Base-by-base conservation (phyloP, 1,140 invertebrate genomes). In the Metaphire vulgaris region DNA sequence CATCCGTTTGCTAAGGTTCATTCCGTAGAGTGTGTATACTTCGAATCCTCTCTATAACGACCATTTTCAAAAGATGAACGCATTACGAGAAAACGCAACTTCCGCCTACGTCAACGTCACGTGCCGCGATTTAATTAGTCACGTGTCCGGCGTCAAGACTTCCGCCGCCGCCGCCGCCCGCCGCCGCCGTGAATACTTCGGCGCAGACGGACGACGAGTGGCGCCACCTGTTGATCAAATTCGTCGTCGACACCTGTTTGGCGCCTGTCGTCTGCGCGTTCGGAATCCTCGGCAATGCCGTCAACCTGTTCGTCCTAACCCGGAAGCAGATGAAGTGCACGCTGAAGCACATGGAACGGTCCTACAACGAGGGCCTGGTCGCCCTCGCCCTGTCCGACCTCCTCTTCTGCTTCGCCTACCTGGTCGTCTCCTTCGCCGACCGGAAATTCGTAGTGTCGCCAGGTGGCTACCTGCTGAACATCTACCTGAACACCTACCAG, bases 261-360 rank as follows among this genome's bases (percentile, higher is more conserved):
- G 80, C 83, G 21, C 84, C 83, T 21, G 56, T 80, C 31, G 80
- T 84, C 0, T 82, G 83, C 76, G 79, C 73, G 0, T 83, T 85
- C 76, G 83, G 84, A 33, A 64, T 84, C 72, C 28, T 79, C n/a
- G 81, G 83, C 33, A 85, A 85, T 73, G 71, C 82, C 2, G 77
- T 85, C 1, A 83, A 84, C 33, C 80, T 85, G 68, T 74, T 85
- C 28, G 83, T 85, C 6, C 77, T 85, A 2, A 85, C 83, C 2
- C 79, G 80, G 33, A 83, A 84, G 72, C 83, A 84, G 74, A 78
- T 83, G 29, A 80, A 83, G 64, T 76, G 80, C 29, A 80, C 81
- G n/a, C 75, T 85, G 28, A 72, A 83, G 14, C 83, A 82, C 77
- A 84, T 85, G 82, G 84, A 85, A 79, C 81, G 82, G 74, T 84